Conservation (phyloP, 2,888 invertebrate species). For the Heliconius cydno region DNA sequence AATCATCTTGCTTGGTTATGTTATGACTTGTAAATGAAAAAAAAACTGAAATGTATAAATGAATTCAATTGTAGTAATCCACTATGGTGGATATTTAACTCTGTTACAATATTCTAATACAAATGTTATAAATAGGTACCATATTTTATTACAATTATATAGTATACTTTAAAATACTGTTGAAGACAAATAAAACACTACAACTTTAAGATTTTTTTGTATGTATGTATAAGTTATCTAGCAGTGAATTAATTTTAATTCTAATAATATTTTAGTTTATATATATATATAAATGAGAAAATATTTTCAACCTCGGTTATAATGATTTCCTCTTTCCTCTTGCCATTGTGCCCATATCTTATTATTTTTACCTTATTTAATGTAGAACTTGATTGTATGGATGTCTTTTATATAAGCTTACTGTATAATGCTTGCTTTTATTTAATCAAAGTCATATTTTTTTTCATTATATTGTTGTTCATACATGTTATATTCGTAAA, state of each 20-base stretch:
- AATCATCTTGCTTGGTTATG: neutral
- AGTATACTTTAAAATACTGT: neutral
- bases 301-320: neutral
- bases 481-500: neutral
- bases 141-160: neutral
- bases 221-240: no score
- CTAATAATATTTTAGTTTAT: slow-evolving; percentile 1
- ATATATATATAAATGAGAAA: neutral
- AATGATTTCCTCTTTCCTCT: slow-evolving; percentile 30
- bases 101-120: neutral
- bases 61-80: neutral
- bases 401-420: neutral
- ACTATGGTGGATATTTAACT: neutral
- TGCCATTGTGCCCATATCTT: slow-evolving; percentile 1
- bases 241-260: neutral
- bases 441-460: neutral
- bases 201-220: neutral
- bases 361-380: slow-evolving; percentile 22
- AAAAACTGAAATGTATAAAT: neutral
- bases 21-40: neutral
- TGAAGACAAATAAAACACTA: neutral
- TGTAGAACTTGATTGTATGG: slow-evolving; percentile 3
- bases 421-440: neutral
- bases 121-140: neutral
- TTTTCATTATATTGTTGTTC: neutral